Evolutionary conservation across 2,113 vertebrate species (phyloP).

Genomic region (Grallaria varia): DNA sequence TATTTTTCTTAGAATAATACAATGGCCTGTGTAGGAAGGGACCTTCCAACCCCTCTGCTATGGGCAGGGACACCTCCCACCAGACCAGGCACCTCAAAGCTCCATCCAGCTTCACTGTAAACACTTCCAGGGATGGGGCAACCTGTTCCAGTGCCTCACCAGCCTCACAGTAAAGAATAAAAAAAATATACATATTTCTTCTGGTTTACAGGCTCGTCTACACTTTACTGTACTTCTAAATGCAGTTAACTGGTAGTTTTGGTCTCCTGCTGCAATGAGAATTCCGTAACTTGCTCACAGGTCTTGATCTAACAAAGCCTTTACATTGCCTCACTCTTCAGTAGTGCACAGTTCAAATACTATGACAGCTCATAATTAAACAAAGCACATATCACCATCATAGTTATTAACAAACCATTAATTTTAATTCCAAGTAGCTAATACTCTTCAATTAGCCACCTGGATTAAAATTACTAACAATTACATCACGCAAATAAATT

Average conservation of each 20-base stretch:
- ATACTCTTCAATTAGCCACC: not conserved
- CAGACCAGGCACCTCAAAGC: not conserved
- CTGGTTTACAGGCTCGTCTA: not conserved
- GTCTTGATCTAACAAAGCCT: not conserved
- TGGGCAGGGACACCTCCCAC: not conserved
- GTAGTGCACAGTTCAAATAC: not conserved
- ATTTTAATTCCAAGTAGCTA: not conserved
- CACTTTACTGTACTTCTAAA: not conserved
- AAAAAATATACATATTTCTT: not conserved
- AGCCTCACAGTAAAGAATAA: not conserved
- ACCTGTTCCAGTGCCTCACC: not conserved
- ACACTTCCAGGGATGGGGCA: fast-evolving
- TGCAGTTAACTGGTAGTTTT: not conserved
- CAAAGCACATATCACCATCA: not conserved
- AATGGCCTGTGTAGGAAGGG: not conserved
- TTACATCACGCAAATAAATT: not conserved
- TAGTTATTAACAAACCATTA: not conserved
- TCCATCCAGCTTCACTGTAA: not conserved
- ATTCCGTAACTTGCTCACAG: not conserved
- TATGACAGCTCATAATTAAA: not conserved
- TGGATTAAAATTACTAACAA: not conserved
- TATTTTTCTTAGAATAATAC: not conserved
- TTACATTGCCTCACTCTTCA: not conserved
- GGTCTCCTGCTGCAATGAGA: not conserved
- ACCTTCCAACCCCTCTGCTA: not conserved